phyloP scores from a whole-genome alignment of 2,888 invertebrate species.

The Rhagium mordax region DNA sequence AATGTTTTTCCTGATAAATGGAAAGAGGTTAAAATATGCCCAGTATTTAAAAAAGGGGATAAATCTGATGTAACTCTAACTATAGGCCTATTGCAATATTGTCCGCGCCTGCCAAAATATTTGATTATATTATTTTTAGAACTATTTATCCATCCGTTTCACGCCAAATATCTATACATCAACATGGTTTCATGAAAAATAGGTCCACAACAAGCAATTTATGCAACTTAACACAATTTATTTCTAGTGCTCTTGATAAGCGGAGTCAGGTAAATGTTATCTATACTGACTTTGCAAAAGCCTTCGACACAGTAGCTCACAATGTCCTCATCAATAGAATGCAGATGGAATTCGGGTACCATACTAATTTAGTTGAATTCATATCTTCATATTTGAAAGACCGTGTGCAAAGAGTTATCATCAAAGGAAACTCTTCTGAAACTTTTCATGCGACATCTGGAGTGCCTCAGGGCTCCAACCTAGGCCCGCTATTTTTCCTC shows the following conservation, averaged over 20 bases:
- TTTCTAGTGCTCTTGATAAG: too few species aligned
- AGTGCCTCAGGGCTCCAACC: not conserved
- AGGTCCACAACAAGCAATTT: conserved; percentile 3
- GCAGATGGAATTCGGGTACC: not conserved
- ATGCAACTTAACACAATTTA: not conserved
- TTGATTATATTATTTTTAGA: not conserved
- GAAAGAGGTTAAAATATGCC: not conserved
- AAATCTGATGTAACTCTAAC: conserved; percentile 1
- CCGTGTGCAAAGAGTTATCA: not conserved
- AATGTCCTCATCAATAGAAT: not conserved
- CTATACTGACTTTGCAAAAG: conserved; percentile 8
- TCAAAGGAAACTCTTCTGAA: not conserved
- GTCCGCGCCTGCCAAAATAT: conserved; percentile 1
- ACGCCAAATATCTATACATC: not conserved
- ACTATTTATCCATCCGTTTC: not conserved
- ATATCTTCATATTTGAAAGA: not conserved
- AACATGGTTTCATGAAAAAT: conserved; percentile 10
- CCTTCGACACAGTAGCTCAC: not conserved
- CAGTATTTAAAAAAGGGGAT: conserved; percentile 1
- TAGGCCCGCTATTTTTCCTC: not conserved
- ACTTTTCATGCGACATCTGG: not conserved
- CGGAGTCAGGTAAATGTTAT: not conserved
- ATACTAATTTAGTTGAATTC: not conserved
- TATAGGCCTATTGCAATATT: conserved; percentile 11
- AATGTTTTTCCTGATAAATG: not conserved